Conservation (phyloP, 1,140 invertebrate genomes). For the Penaeus vannamei region DNA sequence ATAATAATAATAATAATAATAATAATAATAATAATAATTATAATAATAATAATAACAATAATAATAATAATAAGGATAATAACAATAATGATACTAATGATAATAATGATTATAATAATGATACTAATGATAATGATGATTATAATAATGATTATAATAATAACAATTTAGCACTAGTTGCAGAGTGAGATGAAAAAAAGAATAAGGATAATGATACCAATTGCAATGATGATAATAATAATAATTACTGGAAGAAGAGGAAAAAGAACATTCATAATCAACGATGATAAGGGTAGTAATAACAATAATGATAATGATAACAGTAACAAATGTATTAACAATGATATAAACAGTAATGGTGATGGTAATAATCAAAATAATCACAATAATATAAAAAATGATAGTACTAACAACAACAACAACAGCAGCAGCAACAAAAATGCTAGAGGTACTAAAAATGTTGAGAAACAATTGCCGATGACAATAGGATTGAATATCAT, state of each 20-base stretch:
- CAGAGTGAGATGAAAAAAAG: not conserved
- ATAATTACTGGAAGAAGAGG: not conserved
- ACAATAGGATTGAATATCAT: too few relatives aligned
- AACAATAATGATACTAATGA: not conserved
- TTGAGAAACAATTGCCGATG: not conserved
- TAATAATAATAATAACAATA: constrained; percentile 1
- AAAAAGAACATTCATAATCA: not conserved
- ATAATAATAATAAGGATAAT: constrained; percentile 1
- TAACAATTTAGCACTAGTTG: not conserved
- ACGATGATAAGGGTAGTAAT: not conserved
- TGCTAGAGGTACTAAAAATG: not conserved
- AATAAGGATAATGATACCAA: not conserved
- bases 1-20: too few relatives aligned
- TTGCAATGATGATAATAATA: too few relatives aligned
- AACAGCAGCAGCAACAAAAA: too few relatives aligned
- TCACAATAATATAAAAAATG: not conserved
- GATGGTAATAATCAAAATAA: not conserved
- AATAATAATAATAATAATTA: not conserved
- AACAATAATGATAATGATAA: constrained; percentile 7
- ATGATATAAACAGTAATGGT: not conserved
- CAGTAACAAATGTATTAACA: not conserved
- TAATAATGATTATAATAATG: too few relatives aligned
- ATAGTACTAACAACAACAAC: not conserved
- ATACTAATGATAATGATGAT: too few relatives aligned
- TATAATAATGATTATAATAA: too few relatives aligned